Evolutionary conservation across 2,113 vertebrate genomes (phyloP).

Genomic region (Motacilla alba): DNA sequence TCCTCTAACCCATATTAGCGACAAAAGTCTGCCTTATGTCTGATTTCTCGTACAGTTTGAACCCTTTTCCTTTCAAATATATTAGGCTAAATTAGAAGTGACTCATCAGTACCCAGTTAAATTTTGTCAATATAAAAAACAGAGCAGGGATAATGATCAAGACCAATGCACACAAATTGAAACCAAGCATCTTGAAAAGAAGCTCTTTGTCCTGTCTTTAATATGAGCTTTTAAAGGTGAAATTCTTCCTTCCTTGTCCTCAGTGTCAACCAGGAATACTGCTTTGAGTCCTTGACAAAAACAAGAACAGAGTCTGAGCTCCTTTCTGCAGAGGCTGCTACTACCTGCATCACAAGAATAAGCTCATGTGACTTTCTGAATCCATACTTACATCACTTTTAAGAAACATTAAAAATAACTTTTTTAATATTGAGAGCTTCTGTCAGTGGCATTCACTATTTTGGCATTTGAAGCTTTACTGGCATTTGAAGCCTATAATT

Average conservation of each 20-base stretch:
- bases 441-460: background rate
- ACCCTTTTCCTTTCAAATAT: background rate
- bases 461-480: background rate
- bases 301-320: background rate
- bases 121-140: background rate
- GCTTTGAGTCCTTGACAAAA: background rate
- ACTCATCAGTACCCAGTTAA: background rate
- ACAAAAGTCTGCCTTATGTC: background rate
- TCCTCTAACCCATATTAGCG: background rate
- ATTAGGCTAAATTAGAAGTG: background rate
- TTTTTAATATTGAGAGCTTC: background rate
- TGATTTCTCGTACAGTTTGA: background rate
- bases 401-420: background rate
- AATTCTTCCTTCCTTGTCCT: background rate
- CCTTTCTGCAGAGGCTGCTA: background rate
- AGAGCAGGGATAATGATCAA: background rate
- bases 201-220: background rate
- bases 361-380: background rate
- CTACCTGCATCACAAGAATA: background rate
- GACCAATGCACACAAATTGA: background rate
- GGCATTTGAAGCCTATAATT: conserved; percentile 14
- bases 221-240: background rate
- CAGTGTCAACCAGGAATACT: background rate
- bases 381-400: background rate
- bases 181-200: background rate